Evolutionary conservation across 2,113 vertebrate genomes (phyloP).

Genomic region (Glareola pratincola): DNA sequence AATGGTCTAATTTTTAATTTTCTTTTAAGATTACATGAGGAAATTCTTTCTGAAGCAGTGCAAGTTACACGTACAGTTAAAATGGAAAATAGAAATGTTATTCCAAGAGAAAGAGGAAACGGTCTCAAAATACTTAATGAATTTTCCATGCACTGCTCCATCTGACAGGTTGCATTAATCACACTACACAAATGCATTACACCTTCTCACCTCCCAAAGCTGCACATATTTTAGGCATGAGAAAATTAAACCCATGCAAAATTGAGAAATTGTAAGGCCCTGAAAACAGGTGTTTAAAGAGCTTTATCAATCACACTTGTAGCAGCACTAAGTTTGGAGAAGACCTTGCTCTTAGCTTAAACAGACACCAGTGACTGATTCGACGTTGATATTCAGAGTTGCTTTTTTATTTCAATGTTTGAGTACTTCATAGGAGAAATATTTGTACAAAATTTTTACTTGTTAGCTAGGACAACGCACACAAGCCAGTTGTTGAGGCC

Average conservation of each 20-base stretch:
- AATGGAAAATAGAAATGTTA: background rate
- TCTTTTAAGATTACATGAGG: background rate
- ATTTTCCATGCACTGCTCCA: conserved; percentile 4
- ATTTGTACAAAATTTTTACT: background rate
- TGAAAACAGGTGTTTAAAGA: background rate
- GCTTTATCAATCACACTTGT: background rate
- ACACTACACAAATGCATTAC: background rate
- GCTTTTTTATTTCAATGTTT: background rate
- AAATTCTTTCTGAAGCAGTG: background rate
- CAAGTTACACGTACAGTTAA: background rate
- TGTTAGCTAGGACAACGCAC: background rate
- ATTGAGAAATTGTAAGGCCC: background rate
- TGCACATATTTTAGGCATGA: background rate
- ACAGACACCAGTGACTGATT: background rate
- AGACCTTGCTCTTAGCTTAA: background rate
- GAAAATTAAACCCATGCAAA: background rate
- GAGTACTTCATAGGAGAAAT: background rate
- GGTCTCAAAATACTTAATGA: background rate
- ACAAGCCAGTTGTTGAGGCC: background rate
- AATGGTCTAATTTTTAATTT: background rate
- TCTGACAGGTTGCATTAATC: background rate
- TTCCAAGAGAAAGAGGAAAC: conserved; percentile 5
- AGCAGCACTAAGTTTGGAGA: background rate
- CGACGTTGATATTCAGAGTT: background rate
- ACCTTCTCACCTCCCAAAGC: background rate